A percentile compares a stretch with the other conserved stretches of the same genome.
Evolutionary conservation across 2,113 vertebrate species (phyloP).

Genomic region (Macquaria ambigua): DNA sequence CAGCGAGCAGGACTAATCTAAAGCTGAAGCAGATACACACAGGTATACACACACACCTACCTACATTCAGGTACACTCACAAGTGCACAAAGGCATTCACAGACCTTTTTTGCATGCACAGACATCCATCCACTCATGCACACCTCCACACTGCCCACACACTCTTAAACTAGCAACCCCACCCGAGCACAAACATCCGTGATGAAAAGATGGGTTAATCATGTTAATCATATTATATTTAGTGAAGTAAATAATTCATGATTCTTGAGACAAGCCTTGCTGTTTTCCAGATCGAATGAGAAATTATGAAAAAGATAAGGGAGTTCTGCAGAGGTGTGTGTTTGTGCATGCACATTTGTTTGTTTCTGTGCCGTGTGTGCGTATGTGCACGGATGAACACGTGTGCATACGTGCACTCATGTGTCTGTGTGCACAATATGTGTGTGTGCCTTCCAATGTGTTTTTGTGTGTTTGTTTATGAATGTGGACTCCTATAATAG

Average conservation of each 20-base stretch:
- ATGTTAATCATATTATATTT: slow-evolving; percentile 27
- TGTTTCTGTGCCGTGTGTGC: not conserved
- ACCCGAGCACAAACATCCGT: not conserved
- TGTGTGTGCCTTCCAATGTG: not conserved
- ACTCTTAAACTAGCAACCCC: not conserved
- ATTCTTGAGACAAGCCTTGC: not conserved
- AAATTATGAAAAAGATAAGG: slow-evolving; percentile 2
- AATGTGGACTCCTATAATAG: slow-evolving; percentile 21
- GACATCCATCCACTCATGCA: slow-evolving; percentile 15
- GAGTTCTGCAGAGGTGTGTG: not conserved
- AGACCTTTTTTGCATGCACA: slow-evolving; percentile 16
- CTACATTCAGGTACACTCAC: not conserved
- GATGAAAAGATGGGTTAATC: slow-evolving; percentile 28
- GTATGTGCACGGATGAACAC: not conserved
- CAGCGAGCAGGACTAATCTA: slow-evolving; percentile 5
- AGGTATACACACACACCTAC: not conserved
- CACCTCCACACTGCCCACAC: slow-evolving; percentile 26
- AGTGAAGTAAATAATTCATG: slow-evolving; percentile 6
- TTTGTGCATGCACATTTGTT: not conserved
- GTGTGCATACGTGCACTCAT: not conserved
- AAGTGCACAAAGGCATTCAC: not conserved
- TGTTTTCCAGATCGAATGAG: not conserved
- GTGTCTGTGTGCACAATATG: not conserved
- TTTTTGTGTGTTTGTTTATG: slow-evolving; percentile 26
- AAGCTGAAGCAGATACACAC: slow-evolving; percentile 9